Evolutionary conservation across 2,113 vertebrate genomes (phyloP), one percentile per base, ranked within the genome.

Genomic region (Cochlearius cochlearius): DNA sequence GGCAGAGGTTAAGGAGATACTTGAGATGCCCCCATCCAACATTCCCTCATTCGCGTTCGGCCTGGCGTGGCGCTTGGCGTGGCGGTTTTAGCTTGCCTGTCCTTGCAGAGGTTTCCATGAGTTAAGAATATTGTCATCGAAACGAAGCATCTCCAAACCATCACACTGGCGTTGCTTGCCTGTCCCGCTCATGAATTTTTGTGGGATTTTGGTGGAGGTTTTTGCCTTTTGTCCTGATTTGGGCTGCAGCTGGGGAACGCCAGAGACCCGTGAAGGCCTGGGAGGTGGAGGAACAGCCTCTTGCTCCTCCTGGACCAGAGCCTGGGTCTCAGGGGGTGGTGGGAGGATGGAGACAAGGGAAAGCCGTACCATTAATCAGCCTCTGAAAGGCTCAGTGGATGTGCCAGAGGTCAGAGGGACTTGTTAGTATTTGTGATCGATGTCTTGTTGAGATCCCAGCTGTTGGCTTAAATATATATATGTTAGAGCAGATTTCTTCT

Each of bases 361-460:
- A 96, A 92, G 76, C 53, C 3, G 1, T 59, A 41, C 69, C 81
- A 95, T 96, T 93, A 93, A 92, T 96, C 96, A 94, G 49, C 25
- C 58, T 22, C 49, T 87, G 86, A 91, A 93, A 87, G 76, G 69
- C 76, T 89, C 56, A 23, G 80, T 75, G 83, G 87, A 86, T 90
- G 77, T 92, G 87, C 89, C 71, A 88, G 87, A 88, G 84, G 91
- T 91, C 93, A 97, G 89, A 41, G 83, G 78, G 81, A 94, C 84
- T 91, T 95, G 86, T 95, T 94, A 79, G 81, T 92, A n/a, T 94
- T 87, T 91, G 84, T 94, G 87, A 96, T 95, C 39, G 2, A 95
- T 91, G 94, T 64, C 91, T 92, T 58, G 84, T 95, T 94, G 94
- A 94, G 91, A 79, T 86, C 88, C 75, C 96, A 93, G 88, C 88